Conservation (phyloP, 2,888 invertebrate species). For the Seira musarum region DNA sequence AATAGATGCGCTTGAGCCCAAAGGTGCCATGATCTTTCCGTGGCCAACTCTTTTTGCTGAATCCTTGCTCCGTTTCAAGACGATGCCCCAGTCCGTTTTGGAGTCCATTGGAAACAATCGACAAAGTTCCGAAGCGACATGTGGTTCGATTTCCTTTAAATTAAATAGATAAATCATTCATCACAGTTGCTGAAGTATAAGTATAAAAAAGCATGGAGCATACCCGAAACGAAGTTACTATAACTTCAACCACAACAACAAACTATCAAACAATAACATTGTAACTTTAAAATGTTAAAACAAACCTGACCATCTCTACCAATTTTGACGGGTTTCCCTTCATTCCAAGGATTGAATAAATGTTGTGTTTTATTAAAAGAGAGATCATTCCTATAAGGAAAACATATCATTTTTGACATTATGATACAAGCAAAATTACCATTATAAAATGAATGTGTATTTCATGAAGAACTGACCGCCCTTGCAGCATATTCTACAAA, state of each 20-base stretch:
- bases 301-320: constrained; percentile 90
- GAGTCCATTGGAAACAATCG: constrained; percentile 95
- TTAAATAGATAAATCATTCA: not conserved
- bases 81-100: constrained; percentile 87
- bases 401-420: not conserved
- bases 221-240: too few species aligned
- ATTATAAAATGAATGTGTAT: too few species aligned
- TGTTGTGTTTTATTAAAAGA: constrained; percentile 94
- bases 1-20: constrained; percentile 71
- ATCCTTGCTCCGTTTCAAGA: constrained; percentile 88
- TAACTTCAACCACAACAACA: too few species aligned
- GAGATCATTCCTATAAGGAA: constrained; percentile 82
- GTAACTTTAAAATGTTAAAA: not conserved
- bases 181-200: too few species aligned
- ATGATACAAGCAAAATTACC: too few species aligned
- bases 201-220: too few species aligned
- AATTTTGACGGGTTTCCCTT: constrained; percentile 98
- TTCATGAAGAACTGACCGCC: too few species aligned
- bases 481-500: not conserved
- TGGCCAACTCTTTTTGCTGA: constrained; percentile 79
- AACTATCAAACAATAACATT: too few species aligned
- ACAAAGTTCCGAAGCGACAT: constrained; percentile 94
- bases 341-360: constrained; percentile 98
- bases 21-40: constrained; percentile 75
- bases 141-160: constrained; percentile 93